Percentiles rank a stretch among this genome's conserved stretches.
phyloP scores from a whole-genome alignment of 2,113 vertebrate species.

The Pollimyrus isidori region DNA sequence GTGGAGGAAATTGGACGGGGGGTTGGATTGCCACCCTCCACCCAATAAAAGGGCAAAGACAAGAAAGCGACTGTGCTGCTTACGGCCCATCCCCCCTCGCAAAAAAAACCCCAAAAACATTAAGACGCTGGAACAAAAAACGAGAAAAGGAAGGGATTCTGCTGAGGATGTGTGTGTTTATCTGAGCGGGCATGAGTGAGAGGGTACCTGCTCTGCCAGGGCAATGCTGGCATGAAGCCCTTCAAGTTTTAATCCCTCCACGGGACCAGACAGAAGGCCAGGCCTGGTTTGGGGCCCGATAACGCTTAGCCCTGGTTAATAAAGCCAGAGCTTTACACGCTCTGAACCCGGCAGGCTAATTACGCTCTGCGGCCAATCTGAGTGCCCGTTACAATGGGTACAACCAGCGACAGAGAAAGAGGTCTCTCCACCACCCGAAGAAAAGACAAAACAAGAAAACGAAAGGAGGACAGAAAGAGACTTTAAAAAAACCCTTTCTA shows the following conservation, averaged over 20 bases:
- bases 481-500: constrained; percentile 36
- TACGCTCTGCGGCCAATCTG: not conserved
- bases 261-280: not conserved
- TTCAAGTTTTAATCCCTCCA: constrained; percentile 5
- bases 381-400: not conserved
- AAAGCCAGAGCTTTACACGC: not conserved
- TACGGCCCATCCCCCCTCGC: too few relatives aligned
- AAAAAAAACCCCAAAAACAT: too few relatives aligned
- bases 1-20: not conserved
- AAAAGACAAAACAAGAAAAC: not conserved
- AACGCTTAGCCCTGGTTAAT: not conserved
- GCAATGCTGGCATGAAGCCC: not conserved
- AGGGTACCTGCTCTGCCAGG: not conserved
- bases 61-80: not conserved
- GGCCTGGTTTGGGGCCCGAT: not conserved
- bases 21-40: not conserved
- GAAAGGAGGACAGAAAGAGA: not conserved
- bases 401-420: not conserved
- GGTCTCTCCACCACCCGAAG: not conserved
- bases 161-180: not conserved
- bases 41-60: not conserved
- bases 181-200: not conserved
- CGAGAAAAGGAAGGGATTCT: not conserved
- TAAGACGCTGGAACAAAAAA: not conserved
- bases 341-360: not conserved